Evolutionary conservation across 1,140 invertebrate genomes (phyloP).

Genomic region (Bombus pascuorum): DNA sequence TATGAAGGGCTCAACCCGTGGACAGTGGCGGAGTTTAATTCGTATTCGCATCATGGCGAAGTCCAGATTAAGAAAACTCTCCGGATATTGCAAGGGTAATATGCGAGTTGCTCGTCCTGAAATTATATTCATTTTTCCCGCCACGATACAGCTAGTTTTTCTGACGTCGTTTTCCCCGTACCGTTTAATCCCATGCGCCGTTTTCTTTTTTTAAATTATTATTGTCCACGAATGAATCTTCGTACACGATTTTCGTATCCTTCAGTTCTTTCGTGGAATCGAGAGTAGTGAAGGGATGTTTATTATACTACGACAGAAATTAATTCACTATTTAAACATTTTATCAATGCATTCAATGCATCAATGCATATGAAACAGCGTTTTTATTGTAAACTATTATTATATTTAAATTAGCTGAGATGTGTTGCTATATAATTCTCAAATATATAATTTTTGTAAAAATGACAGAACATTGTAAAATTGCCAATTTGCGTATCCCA

Average conservation of each 20-base stretch:
- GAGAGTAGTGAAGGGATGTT: too few species aligned
- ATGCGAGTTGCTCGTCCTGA: neutral
- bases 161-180: neutral
- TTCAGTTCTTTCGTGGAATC: neutral
- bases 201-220: too few species aligned
- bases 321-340: too few species aligned
- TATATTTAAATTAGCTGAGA: too few species aligned
- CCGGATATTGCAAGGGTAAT: conserved; percentile 15
- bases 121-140: conserved; percentile 24
- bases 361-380: too few species aligned
- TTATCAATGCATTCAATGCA: too few species aligned
- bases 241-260: neutral
- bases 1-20: neutral
- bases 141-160: neutral
- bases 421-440: too few species aligned
- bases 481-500: neutral
- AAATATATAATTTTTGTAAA: neutral
- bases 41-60: neutral
- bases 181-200: neutral
- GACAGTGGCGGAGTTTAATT: conserved; percentile 16
- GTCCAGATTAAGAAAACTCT: conserved; percentile 30
- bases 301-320: too few species aligned
- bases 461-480: neutral
- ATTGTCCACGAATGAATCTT: too few species aligned
- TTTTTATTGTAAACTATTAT: too few species aligned